phyloP scores from a whole-genome alignment of 2,888 invertebrate genomes.

The Neria commutata region DNA sequence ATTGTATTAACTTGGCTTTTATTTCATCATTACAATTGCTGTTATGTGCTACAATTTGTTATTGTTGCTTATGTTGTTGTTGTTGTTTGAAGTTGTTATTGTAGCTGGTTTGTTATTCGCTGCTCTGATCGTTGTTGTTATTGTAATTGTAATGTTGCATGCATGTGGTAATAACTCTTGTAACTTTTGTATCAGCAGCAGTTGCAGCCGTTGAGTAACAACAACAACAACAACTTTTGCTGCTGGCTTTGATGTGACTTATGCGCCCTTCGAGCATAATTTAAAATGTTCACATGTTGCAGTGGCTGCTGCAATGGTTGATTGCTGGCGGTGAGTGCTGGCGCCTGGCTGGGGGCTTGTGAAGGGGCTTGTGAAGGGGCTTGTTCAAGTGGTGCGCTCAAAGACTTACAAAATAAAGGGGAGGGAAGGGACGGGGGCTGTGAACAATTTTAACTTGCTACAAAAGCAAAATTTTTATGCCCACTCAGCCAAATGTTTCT shows the following conservation, averaged over 20 bases:
- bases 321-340: too few species aligned
- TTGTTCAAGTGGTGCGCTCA: too few species aligned
- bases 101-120: too few species aligned
- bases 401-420: too few species aligned
- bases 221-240: not conserved
- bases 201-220: not conserved
- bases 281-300: too few species aligned
- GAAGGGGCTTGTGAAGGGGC: too few species aligned
- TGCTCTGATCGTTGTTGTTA: slow-evolving; percentile 46
- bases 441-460: too few species aligned
- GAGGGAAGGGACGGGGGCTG: too few species aligned
- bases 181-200: not conserved
- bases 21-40: slow-evolving; percentile 48
- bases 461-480: too few species aligned
- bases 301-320: too few species aligned
- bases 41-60: slow-evolving; percentile 18
- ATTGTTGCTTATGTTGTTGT: slow-evolving; percentile 12
- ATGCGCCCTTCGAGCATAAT: slow-evolving; percentile 12
- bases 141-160: slow-evolving; percentile 36
- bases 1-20: slow-evolving; percentile 50
- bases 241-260: not conserved
- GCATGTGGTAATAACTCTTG: not conserved
- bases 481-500: too few species aligned
- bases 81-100: not conserved
- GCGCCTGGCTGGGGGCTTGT: too few species aligned